phyloP scores from a whole-genome alignment of 2,888 invertebrate species.

The Eupithecia pulchellata region DNA sequence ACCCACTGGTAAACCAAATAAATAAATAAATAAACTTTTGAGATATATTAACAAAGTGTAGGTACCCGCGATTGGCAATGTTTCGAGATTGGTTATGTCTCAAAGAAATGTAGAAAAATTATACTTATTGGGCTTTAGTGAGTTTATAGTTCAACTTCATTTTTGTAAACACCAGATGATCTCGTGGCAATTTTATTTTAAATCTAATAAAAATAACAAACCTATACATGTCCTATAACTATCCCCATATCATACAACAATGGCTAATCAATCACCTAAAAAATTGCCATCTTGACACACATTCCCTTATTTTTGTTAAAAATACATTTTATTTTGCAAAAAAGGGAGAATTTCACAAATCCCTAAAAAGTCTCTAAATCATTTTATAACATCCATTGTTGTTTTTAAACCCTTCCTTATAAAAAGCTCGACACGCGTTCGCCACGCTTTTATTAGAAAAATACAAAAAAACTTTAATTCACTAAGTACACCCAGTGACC shows the following conservation, averaged over 20 bases:
- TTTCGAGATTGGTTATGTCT: too few relatives aligned
- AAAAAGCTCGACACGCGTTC: conserved; percentile 71
- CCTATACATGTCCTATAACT: background rate
- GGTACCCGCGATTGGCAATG: too few relatives aligned
- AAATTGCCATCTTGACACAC: conserved; percentile 63
- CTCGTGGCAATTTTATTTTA: background rate
- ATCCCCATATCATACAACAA: conserved; percentile 50
- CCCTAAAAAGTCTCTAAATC: conserved; percentile 72
- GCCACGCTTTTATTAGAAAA: conserved; percentile 64
- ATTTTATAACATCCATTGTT: conserved; percentile 79
- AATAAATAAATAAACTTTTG: too few relatives aligned
- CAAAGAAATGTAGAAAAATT: background rate
- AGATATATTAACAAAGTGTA: too few relatives aligned
- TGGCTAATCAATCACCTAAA: conserved; percentile 68
- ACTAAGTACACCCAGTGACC: conserved; percentile 77
- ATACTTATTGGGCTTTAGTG: background rate
- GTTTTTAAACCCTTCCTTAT: conserved; percentile 80
- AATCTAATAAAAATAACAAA: conserved; percentile 14
- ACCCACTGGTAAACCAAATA: too few relatives aligned
- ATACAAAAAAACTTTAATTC: conserved; percentile 67
- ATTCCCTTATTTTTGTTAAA: conserved; percentile 58
- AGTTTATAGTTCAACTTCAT: background rate
- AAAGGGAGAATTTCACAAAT: conserved; percentile 72
- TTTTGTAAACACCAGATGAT: background rate
- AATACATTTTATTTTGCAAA: conserved; percentile 53